Conservation (phyloP, 2,888 invertebrate species). For the Pimpla rufipes region DNA sequence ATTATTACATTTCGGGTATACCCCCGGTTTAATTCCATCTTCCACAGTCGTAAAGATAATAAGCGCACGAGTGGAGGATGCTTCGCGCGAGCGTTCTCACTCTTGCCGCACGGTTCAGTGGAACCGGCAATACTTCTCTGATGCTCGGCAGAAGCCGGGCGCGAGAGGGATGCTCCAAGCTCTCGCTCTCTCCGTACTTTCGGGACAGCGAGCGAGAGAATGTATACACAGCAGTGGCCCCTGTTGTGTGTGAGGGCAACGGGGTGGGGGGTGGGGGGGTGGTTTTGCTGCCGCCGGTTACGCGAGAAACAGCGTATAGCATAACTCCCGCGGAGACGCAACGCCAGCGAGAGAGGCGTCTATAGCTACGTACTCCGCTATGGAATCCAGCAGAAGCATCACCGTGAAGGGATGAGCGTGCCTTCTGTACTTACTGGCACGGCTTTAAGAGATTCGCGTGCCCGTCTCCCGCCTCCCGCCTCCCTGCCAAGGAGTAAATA, state of each 20-base stretch:
- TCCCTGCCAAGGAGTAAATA: slow-evolving; percentile 82
- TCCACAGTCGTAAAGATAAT: slow-evolving; percentile 85
- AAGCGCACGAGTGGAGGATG: slow-evolving; percentile 81
- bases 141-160: slow-evolving; percentile 37
- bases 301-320: slow-evolving; percentile 47
- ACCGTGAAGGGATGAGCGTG: slow-evolving; percentile 44
- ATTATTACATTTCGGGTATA: slow-evolving; percentile 85
- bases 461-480: slow-evolving; percentile 26
- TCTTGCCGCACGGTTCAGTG: slow-evolving; percentile 48
- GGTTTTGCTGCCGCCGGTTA: slow-evolving; percentile 55
- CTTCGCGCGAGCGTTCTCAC: slow-evolving; percentile 73
- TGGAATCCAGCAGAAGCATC: slow-evolving; percentile 55
- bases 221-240: not conserved
- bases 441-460: slow-evolving; percentile 83
- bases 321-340: slow-evolving; percentile 46
- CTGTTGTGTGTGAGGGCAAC: slow-evolving; percentile 38
- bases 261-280: slow-evolving; percentile 21
- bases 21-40: slow-evolving; percentile 85
- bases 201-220: slow-evolving; percentile 8
- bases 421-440: slow-evolving; percentile 67
- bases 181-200: slow-evolving; percentile 15
- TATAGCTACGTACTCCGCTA: slow-evolving; percentile 50
- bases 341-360: slow-evolving; percentile 35
- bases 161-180: not conserved
- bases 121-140: slow-evolving; percentile 39